Evolutionary conservation across 2,888 invertebrate species (phyloP).

Genomic region (Hirtodrosophila duncani): DNA sequence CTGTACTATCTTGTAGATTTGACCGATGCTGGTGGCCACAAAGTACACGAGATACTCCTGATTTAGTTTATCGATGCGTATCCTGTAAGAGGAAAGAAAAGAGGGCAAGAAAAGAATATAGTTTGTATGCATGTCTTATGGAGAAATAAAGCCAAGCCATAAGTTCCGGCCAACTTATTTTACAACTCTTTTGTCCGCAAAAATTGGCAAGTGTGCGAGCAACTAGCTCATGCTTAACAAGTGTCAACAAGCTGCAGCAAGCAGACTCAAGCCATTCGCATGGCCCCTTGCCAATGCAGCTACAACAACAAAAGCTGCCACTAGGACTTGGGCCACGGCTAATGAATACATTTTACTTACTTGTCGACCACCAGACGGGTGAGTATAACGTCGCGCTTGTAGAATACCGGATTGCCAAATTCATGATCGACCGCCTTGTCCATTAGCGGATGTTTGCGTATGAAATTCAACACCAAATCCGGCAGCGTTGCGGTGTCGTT

Average conservation of each 20-base stretch:
- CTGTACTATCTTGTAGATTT: conserved; percentile 95
- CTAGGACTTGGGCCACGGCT: conserved; percentile 34
- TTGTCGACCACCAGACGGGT: conserved; percentile 94
- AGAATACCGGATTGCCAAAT: conserved; percentile 94
- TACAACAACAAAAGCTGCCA: conserved; percentile 11
- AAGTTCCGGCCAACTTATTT: conserved; percentile 61
- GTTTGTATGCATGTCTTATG: too few species aligned
- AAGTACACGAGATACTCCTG: conserved; percentile 92
- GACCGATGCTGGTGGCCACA: conserved; percentile 90
- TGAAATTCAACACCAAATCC: conserved; percentile 96
- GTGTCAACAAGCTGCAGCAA: conserved; percentile 17
- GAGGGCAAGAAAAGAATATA: not conserved
- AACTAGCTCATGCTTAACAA: conserved; percentile 9
- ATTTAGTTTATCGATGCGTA: conserved; percentile 78
- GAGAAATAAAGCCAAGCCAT: conserved; percentile 29
- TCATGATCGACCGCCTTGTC: conserved; percentile 96
- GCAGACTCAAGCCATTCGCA: conserved; percentile 1
- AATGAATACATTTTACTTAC: conserved; percentile 75
- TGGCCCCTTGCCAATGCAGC: conserved; percentile 22
- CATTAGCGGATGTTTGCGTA: conserved; percentile 97
- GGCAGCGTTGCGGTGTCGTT: conserved; percentile 94
- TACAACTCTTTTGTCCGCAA: conserved; percentile 9
- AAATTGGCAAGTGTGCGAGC: conserved; percentile 26
- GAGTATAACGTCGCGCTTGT: conserved; percentile 93
- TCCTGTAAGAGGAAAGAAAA: conserved; percentile 53